Percentiles rank a stretch among this genome's conserved stretches.
phyloP scores from a whole-genome alignment of 2,888 invertebrate species.

The Platycheirus albimanus region DNA sequence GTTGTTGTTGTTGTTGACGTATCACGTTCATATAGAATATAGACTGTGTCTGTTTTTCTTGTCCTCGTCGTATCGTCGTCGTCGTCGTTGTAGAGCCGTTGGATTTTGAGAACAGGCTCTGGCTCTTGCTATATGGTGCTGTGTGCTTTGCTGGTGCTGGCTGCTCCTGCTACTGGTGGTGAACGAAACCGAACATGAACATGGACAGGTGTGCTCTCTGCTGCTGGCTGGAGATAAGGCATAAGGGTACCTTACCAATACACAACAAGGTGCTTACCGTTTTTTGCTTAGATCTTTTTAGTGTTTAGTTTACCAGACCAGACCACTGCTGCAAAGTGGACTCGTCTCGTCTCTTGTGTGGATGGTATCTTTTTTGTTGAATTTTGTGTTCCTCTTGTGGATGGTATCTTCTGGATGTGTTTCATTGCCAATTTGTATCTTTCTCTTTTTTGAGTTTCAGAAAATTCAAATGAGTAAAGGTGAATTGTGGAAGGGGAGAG shows the following conservation, averaged over 20 bases:
- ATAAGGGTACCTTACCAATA: constrained; percentile 56
- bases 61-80: constrained; percentile 6
- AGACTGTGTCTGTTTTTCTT: constrained; percentile 16
- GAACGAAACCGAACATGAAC: too few relatives aligned
- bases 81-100: not conserved
- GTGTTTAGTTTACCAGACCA: too few relatives aligned
- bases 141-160: not conserved
- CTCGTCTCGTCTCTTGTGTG: constrained; percentile 34
- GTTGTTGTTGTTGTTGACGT: constrained; percentile 16
- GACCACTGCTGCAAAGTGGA: constrained; percentile 36
- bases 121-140: not conserved
- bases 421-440: constrained; percentile 55
- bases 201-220: constrained; percentile 65
- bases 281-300: constrained; percentile 40
- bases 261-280: constrained; percentile 64
- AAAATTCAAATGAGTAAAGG: not conserved
- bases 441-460: constrained; percentile 23
- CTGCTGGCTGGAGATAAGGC: constrained; percentile 5
- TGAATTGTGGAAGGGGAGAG: constrained; percentile 49
- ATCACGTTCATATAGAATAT: too few relatives aligned
- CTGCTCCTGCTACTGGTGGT: constrained; percentile 64
- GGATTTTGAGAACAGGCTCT: not conserved
- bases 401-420: constrained; percentile 37
- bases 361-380: constrained; percentile 29
- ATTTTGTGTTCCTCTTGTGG: constrained; percentile 34